phyloP scores from a whole-genome alignment of 2,113 vertebrate genomes.

The Microtus ochrogaster region DNA sequence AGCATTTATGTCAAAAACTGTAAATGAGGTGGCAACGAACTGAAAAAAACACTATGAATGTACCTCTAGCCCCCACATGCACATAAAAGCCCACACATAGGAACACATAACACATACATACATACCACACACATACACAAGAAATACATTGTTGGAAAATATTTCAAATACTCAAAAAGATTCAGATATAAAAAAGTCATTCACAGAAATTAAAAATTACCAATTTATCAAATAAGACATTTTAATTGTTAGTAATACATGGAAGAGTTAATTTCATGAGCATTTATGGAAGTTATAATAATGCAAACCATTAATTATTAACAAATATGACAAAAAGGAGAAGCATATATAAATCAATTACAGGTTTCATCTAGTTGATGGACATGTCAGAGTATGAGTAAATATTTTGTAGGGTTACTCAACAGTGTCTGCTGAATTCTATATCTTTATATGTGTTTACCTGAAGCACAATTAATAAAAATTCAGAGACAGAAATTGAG shows the following conservation, averaged over 20 bases:
- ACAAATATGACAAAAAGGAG: background rate
- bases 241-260: background rate
- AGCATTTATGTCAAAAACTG: too few species aligned
- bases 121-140: background rate
- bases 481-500: too few species aligned
- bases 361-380: background rate
- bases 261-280: background rate
- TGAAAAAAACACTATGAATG: background rate
- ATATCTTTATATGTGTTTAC: too few species aligned
- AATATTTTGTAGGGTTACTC: too few species aligned
- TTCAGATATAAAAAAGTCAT: background rate
- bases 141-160: background rate
- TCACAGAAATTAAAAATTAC: background rate
- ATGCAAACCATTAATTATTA: background rate
- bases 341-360: background rate
- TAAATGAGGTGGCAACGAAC: background rate
- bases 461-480: too few species aligned
- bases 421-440: too few species aligned
- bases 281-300: background rate
- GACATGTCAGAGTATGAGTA: background rate
- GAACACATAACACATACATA: background rate
- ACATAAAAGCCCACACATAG: background rate
- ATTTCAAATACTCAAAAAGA: conserved; percentile 5
- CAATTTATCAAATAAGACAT: background rate
- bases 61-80: background rate